phyloP scores from a whole-genome alignment of 2,797 vertebrate genomes.

The Sebastes taczanowskii region DNA sequence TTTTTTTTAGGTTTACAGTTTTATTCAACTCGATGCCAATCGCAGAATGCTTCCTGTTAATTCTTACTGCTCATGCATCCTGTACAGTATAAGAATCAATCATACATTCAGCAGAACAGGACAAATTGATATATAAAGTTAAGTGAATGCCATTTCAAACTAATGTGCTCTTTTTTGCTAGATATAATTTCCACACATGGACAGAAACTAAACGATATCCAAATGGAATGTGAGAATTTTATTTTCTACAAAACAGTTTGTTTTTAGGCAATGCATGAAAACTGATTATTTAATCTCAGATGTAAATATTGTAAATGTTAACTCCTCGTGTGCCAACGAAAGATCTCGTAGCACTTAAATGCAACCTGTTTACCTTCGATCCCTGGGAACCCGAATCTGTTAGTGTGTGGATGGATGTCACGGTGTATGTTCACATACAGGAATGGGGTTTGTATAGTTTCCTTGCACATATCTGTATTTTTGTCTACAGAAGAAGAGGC shows the following conservation, averaged over 20 bases:
- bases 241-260: conserved; percentile 58
- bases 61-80: conserved; percentile 47
- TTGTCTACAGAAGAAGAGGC: conserved; percentile 33
- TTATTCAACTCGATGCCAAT: conserved; percentile 23
- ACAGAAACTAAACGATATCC: conserved; percentile 31
- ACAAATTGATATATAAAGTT: conserved; percentile 4
- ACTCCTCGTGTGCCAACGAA: conserved; percentile 78
- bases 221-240: conserved; percentile 60
- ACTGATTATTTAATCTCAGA: conserved; percentile 50
- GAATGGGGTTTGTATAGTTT: conserved; percentile 62
- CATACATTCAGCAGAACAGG: conserved; percentile 14
- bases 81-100: conserved; percentile 30
- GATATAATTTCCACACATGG: not conserved
- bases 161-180: conserved; percentile 2
- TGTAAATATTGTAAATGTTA: conserved; percentile 77
- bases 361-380: conserved; percentile 74
- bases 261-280: conserved; percentile 71
- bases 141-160: conserved; percentile 47
- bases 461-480: conserved; percentile 59
- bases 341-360: conserved; percentile 76
- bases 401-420: conserved; percentile 48
- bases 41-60: conserved; percentile 56
- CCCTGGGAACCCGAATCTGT: conserved; percentile 37
- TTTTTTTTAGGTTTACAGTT: conserved; percentile 26
- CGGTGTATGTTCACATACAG: conserved; percentile 26